Evolutionary conservation across 2,797 vertebrate species (phyloP), one percentile per base, ranked within the genome.

Genomic region (Gymnocypris eckloni): DNA sequence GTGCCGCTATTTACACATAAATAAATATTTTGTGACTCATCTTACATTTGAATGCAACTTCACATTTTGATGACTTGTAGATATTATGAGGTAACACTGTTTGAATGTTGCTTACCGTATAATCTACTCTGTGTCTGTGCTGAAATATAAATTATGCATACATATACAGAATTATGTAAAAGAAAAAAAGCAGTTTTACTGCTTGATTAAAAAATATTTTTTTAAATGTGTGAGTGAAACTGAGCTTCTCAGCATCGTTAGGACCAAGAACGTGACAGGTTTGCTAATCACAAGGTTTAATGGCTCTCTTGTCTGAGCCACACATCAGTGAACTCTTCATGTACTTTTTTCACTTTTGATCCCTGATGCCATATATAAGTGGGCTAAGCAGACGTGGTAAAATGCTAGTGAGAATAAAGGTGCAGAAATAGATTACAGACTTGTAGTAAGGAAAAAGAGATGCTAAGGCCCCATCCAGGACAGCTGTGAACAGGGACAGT

Each of bases 361-460:
- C 86, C 28, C 86, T 66, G 39, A 86, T n/a, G 22, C n/a, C n/a
- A n/a, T n/a, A n/a, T n/a, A n/a, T n/a, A n/a, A n/a, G n/a, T n/a
- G n/a, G n/a, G n/a, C n/a, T 86, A 8, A 86, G 66, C 15, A 86
- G 81, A 4, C 86, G 64, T 43, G 86, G 86, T 28, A 86, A 25
- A 50, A 86, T 45, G 50, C n/a, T 86, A 4, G 73, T 77, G 4
- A 86, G 12, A 20, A 79, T 22, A n/a, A 77, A 86, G 4, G 2
- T 71, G 33, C 50, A 20, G 3, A 66, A 84, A 2, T n/a, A 20
- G 22, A 84, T 84, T n/a, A 6, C 13, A n/a, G 59, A n/a, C 82
- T 5, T 2, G n/a, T 50, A 67, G 15, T 16, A 2, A 4, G 82
- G 82, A 39, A 84, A 84, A 13, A 76, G 43, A 66, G 8, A 18